phyloP scores from a whole-genome alignment of 2,888 invertebrate species.

The Acanthosepion pharaonis region DNA sequence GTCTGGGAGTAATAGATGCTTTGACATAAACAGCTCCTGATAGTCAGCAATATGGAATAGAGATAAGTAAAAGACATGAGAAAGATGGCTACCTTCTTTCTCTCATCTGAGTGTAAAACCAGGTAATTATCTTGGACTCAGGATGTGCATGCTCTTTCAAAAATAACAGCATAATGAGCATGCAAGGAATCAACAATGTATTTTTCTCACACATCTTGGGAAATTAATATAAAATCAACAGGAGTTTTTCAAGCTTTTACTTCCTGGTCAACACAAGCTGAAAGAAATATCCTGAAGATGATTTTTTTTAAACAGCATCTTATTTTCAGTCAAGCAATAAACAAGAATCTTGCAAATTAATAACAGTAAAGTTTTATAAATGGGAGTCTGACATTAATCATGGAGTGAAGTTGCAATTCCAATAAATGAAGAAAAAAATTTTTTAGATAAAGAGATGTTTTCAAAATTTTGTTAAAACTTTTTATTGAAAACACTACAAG shows the following conservation, averaged over 20 bases:
- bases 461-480: background rate
- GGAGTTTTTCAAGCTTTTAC: background rate
- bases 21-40: background rate
- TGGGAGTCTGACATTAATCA: background rate
- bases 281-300: background rate
- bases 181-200: background rate
- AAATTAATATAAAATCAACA: slow-evolving; percentile 7
- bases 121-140: background rate
- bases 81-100: background rate
- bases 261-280: background rate
- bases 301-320: background rate
- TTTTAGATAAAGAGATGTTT: background rate
- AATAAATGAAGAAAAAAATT: background rate
- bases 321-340: background rate
- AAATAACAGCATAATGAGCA: background rate
- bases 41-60: background rate
- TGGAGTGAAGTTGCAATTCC: background rate
- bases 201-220: background rate
- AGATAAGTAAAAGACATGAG: background rate
- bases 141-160: background rate
- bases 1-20: background rate
- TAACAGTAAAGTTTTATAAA: background rate
- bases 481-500: background rate
- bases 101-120: background rate
- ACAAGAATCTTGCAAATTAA: background rate